These are phyloP conservation scores for Apotomis capreana DNA, from an alignment of 2,888 invertebrate species.

Conservation along the genomic window DNA sequence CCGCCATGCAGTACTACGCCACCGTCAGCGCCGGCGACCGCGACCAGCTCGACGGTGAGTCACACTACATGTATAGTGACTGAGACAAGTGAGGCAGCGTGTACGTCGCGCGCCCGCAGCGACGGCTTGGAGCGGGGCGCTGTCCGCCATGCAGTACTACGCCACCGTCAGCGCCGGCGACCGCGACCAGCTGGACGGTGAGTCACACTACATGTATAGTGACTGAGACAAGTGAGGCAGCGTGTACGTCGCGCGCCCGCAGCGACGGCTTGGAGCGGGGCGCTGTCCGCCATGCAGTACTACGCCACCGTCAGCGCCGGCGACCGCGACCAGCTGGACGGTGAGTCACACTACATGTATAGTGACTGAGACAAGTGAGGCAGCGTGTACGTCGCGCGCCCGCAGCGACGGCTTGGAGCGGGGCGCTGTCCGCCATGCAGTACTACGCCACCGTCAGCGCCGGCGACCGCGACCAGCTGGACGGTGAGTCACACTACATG, in stretches of 20 bases:
- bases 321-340: constrained; percentile 86
- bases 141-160: constrained; percentile 90
- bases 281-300: constrained; percentile 3
- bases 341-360: too few relatives aligned
- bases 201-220: too few relatives aligned
- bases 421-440: constrained; percentile 93
- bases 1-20: constrained; percentile 93
- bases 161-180: not conserved
- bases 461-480: constrained; percentile 82
- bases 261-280: too few relatives aligned
- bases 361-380: too few relatives aligned
- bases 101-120: too few relatives aligned
- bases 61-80: too few relatives aligned
- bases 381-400: too few relatives aligned
- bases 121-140: constrained; percentile 64
- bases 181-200: not conserved
- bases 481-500: too few relatives aligned
- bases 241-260: too few relatives aligned
- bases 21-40: constrained; percentile 89
- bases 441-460: constrained; percentile 97
- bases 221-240: too few relatives aligned
- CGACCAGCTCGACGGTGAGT: too few relatives aligned
- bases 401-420: constrained; percentile 85
- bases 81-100: too few relatives aligned
- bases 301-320: constrained; percentile 63